These are phyloP conservation scores for Pseudomugil gertrudae DNA, from an alignment of 2,797 vertebrate species.

Conservation along the genomic window DNA sequence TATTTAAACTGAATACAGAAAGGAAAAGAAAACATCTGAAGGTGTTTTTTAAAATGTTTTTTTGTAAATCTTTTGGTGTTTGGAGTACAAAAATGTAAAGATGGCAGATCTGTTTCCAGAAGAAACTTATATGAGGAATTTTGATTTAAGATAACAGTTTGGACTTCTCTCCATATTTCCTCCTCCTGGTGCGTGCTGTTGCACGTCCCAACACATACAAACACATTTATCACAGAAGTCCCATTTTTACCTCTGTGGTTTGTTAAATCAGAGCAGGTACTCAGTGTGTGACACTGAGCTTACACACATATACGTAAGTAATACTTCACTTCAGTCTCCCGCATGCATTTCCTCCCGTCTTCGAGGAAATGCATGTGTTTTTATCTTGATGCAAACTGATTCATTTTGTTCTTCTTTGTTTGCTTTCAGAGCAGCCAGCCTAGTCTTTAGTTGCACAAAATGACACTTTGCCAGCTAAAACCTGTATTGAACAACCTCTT, in stretches of 20 bases:
- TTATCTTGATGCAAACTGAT: conserved; percentile 14
- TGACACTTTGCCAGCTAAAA: neutral
- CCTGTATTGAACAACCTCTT: conserved; percentile 10
- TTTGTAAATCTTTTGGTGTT: conserved; percentile 32
- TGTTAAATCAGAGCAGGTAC: conserved; percentile 51
- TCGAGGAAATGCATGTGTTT: conserved; percentile 10
- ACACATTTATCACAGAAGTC: conserved; percentile 17
- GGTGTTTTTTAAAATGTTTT: conserved; percentile 31
- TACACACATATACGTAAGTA: conserved; percentile 35
- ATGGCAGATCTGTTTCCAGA: conserved; percentile 3
- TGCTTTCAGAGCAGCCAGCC: neutral
- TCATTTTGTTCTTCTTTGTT: conserved; percentile 14
- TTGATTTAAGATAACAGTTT: conserved; percentile 23
- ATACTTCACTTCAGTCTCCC: conserved; percentile 35
- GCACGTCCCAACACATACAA: conserved; percentile 33
- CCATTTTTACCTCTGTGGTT: conserved; percentile 27
- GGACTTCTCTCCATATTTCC: conserved; percentile 13
- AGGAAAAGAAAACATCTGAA: conserved; percentile 54
- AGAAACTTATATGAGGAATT: conserved; percentile 9
- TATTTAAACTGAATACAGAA: conserved; percentile 55
- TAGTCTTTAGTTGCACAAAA: neutral
- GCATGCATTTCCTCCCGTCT: conserved; percentile 12
- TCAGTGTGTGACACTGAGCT: conserved; percentile 52
- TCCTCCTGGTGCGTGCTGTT: conserved; percentile 14
- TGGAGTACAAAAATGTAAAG: conserved; percentile 12